Base-by-base conservation (phyloP, 2,888 invertebrate genomes). In the Aporophyla lueneburgensis region DNA sequence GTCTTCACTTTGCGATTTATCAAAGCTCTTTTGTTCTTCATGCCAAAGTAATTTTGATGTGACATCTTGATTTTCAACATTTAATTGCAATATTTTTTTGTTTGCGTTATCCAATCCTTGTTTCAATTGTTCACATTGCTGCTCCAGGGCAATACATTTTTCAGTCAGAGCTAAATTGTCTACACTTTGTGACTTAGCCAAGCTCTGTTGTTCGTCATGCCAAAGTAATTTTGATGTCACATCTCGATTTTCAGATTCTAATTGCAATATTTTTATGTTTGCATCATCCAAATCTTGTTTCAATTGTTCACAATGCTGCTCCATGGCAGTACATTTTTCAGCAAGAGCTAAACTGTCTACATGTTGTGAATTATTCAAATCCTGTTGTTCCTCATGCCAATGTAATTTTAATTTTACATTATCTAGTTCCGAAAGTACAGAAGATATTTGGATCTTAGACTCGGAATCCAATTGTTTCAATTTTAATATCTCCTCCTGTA, bases 61-160 rank as follows among this genome's bases (percentile, higher is more conserved):
- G 6, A 85, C 6, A 68, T 49, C 27, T 78, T 68, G 49, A 49
- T 76, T 78, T 76, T 76, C 75, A 12, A 71, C 51, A 87, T 94
- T 90, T 59, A 94, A 84, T 14, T 93, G 90, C 71, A 92, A 89
- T 80, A 96, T 93, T 88, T 95, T 96, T 40, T 92, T 90, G 87
- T 95, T 94, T 2, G 96, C 91, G 63, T 96, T 94, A 71, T 96
- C 94, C 58, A 96, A 81, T 70, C 87, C 89, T 65, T 84, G 76
- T 75, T 93, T 92, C 49, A 95, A 85, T 73, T 92, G 89, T 27
- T 86, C 76, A 86, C 89, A 93, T 79, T 95, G 89, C 76, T 94
- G 90, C 84, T 95, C 93, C 74, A 95, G 81, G 6, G 86, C 53
- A 70, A 80, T 85, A 74, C 76, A 91, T 85, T 92, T 93, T 87